Evolutionary conservation across 1,140 invertebrate genomes (phyloP), one percentile per base, ranked within the genome.

Genomic region (Leptinotarsa undecemlineata): DNA sequence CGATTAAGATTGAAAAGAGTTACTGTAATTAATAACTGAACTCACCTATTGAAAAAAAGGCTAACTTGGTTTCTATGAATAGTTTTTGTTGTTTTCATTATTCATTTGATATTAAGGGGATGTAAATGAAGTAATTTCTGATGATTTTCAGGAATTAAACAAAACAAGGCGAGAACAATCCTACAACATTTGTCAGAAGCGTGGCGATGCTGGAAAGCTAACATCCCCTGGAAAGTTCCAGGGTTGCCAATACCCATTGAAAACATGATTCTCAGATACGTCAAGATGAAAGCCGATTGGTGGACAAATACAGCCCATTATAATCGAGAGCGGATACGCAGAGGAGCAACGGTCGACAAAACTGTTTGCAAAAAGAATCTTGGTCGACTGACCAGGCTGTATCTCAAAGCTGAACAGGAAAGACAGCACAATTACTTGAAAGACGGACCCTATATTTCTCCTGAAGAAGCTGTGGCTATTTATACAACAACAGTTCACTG

Each of bases 271-370:
- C 89, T 99, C 20, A 91, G 98, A 61, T 99, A 99, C 86, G 98
- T 99, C 0, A 99, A 99, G 86, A 99, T 99, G 92, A 99, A 99
- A 85, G 98, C 98, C 1, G 98, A 99, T 86, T 99, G 98, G 98
- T 99, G 98, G 98, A 99, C 98, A 0, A 99, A 99, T 86, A 99
- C 98, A 1, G 98, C 98, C 2, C 98, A 99, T 87, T 99, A 99
- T 85, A 99, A 99, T 87, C 90, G 98, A 26, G 98, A 99, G 86
- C 89, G 98, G 79, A 97, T 98, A 61, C 89, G 96, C 2, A 90
- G 95, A 74, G 96, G 96, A 51, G 96, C 95, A 19, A 98, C 96
- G 2, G 98, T 99, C 20, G 98, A 99, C 85, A 99, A 99, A 86
- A 99, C 98, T 1, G 98, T 99, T 0, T 99, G 98, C 86, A 99